Evolutionary conservation across 2,797 vertebrate genomes (phyloP), one percentile per base, ranked within the genome.

Genomic region (Rhinatrema bivittatum): DNA sequence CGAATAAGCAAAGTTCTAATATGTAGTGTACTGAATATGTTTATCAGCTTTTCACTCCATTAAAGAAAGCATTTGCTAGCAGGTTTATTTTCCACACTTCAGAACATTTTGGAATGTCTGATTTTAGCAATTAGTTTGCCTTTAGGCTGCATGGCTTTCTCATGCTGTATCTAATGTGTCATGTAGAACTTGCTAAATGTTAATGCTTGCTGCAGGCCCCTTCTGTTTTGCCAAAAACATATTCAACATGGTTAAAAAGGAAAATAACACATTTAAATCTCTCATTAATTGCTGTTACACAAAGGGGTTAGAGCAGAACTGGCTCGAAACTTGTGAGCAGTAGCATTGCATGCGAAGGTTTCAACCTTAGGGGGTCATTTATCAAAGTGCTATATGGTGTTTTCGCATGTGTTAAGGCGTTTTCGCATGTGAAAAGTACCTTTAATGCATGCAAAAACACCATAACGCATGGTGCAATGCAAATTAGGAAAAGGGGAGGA

Each of bases 121-220:
- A 37, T 46, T 39, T 25, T 40, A 53, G 36, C 24, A 33, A 50
- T 53, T 52, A 33, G 31, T 56, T 51, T 57, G 46, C 64, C 56
- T 66, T 34, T 33, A 56, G 52, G 54, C 40, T 28, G 21, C 7
- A 12, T 20, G 32, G 42, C 43, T 58, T 61, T 50, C 40, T 46
- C n/a, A 48, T 42, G 18, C 54, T 53, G 6, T 57, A 38, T 44
- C 53, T 64, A 61, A 63, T 55, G 24, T 46, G 24, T 32, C 48
- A 3, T 10, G n/a, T 38, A 26, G 57, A 32, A 40, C 30, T 34
- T 1, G 2, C 29, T 56, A 47, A n/a, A 54, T 36, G 33, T 45
- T 46, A 64, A 39, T 33, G 5, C 5, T n/a, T 37, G 25, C 59
- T 39, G 26, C n/a, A 39, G 43, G 36, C 24, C 39, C 17, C 20